Evolutionary conservation across 2,797 vertebrate genomes (phyloP), one percentile per base, ranked within the genome.

Genomic region (Epinephelus coioides): DNA sequence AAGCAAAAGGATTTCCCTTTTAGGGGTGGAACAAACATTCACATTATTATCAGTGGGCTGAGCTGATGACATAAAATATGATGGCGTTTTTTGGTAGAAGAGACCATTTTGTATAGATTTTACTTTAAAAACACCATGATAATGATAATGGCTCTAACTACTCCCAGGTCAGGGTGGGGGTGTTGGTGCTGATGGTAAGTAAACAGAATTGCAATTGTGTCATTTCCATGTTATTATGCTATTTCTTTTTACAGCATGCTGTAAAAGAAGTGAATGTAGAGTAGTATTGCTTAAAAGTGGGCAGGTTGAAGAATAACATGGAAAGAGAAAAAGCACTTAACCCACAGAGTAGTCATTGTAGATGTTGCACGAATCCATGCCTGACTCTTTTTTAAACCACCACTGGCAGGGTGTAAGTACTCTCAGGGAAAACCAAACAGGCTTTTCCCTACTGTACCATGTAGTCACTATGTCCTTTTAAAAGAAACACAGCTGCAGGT

Each of bases 11-110:
- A 53, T 19, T 59, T 65, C 25, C 27, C 61, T 76, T 68, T 5
- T 64, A 40, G 75, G 23, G 21, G 40, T 43, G 27, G 7, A 56
- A 65, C 23, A 60, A 56, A 57, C 12, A 47, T 60, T 55, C 14
- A 55, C 34, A 67, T 62, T 60, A 72, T 51, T 30, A 54, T 14
- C 55, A 12, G 17, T 78, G 34, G n/a, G 51, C 38, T 57, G 5
- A 7, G 49, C 17, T 82, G 55, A 79, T 47, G 18, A 43, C 19
- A 50, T 73, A 18, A 66, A 51, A 73, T 43, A 40, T 46, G 73
- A 51, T 0, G 10, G 59, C 18, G n/a, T 54, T 71, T 30, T 61
- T 60, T 19, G 38, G 55, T 3, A 44, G 18, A 3, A 56, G 21
- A 64, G 43, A 68, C 73, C 49, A 47, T 73, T 66, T 66, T 34